These are phyloP conservation scores for Drosophila planitibia DNA, from an alignment of 2,888 invertebrate species.

Conservation along the genomic window DNA sequence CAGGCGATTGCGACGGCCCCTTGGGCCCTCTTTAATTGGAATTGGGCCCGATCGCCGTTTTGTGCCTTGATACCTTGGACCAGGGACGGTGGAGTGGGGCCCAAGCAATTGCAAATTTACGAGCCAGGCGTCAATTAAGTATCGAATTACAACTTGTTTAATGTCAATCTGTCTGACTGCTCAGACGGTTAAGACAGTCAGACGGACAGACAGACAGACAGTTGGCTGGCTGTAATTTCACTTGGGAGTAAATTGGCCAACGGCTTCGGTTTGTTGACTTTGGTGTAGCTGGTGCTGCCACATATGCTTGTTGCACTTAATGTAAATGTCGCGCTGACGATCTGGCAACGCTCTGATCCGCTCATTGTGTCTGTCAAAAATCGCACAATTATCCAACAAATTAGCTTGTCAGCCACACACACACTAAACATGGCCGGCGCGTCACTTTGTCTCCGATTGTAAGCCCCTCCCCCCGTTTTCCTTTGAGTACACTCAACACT, in stretches of 20 bases:
- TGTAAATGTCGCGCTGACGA: slow-evolving; percentile 20
- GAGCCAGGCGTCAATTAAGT: slow-evolving; percentile 85
- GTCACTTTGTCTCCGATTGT: slow-evolving; percentile 60
- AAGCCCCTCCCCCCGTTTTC: slow-evolving; percentile 5
- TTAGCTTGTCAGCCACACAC: slow-evolving; percentile 67
- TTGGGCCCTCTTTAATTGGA: slow-evolving; percentile 80
- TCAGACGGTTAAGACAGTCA: slow-evolving; percentile 6
- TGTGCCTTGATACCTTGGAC: slow-evolving; percentile 6
- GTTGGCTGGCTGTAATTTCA: slow-evolving; percentile 52
- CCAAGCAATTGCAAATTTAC: slow-evolving; percentile 84
- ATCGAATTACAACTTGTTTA: slow-evolving; percentile 86
- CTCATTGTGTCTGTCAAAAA: slow-evolving; percentile 61
- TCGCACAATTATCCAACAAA: slow-evolving; percentile 71
- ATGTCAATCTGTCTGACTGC: slow-evolving; percentile 79
- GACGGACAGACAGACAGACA: neutral
- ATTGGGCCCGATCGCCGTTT: slow-evolving; percentile 54
- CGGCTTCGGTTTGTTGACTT: slow-evolving; percentile 60
- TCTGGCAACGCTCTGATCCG: slow-evolving; percentile 54
- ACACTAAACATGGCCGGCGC: slow-evolving; percentile 69
- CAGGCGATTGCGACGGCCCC: slow-evolving; percentile 73
- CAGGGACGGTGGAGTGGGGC: slow-evolving; percentile 1
- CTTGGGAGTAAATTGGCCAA: slow-evolving; percentile 77
- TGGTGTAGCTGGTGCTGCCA: slow-evolving; percentile 31
- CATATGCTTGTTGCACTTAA: slow-evolving; percentile 16
- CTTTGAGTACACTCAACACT: neutral